Conservation (phyloP, 2,888 invertebrate species). For the Tetanocera ferruginea region DNA sequence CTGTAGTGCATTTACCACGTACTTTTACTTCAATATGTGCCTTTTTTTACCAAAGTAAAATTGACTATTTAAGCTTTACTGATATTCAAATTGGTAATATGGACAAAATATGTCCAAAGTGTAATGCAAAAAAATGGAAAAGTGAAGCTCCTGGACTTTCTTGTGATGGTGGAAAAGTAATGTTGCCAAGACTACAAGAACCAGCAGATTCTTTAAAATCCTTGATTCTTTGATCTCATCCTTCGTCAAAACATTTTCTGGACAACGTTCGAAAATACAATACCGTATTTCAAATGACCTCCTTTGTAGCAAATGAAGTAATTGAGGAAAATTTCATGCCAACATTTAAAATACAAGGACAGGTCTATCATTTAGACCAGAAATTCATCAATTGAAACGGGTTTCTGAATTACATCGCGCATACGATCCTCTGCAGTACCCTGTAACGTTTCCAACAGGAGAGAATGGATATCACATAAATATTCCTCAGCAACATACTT, state of each 20-base stretch:
- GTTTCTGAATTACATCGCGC: not conserved
- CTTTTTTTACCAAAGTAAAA: no score
- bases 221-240: not conserved
- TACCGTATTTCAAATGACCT: constrained; percentile 33
- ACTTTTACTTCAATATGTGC: no score
- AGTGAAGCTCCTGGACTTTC: not conserved
- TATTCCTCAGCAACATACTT: not conserved
- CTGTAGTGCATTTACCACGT: no score
- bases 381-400: not conserved
- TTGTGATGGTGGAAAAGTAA: constrained; percentile 2
- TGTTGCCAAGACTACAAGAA: not conserved
- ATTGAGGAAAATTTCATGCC: not conserved
- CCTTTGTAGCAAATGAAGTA: constrained; percentile 20
- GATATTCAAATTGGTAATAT: no score
- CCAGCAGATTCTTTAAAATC: not conserved
- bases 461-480: not conserved
- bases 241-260: constrained; percentile 20
- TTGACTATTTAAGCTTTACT: no score
- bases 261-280: constrained; percentile 5
- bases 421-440: not conserved
- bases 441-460: not conserved
- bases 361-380: not conserved
- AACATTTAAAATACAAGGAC: constrained; percentile 54
- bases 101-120: not conserved
- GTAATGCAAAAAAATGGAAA: constrained; percentile 5